Evolutionary conservation across 2,888 invertebrate genomes (phyloP).

Genomic region (Tryphoninae sp.): DNA sequence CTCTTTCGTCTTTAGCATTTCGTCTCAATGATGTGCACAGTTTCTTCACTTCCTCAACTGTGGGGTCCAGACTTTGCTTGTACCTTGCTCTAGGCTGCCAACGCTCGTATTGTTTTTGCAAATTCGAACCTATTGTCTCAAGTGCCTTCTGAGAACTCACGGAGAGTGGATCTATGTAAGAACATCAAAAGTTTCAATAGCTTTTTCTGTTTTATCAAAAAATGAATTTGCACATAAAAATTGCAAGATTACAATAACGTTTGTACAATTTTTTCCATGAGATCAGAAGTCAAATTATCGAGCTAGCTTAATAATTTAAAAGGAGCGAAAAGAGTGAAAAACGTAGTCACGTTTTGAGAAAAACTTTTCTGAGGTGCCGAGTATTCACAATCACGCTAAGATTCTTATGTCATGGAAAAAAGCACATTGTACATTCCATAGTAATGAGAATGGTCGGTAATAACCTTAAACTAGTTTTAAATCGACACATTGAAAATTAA

Average conservation of each 20-base stretch:
- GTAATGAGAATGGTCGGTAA: neutral
- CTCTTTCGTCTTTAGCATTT: constrained; percentile 99
- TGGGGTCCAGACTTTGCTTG: constrained; percentile 98
- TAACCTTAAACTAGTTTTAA: too few species aligned
- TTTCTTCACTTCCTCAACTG: constrained; percentile 98
- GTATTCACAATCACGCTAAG: too few species aligned
- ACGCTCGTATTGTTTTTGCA: constrained; percentile 98
- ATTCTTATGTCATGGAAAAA: neutral
- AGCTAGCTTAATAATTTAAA: too few species aligned
- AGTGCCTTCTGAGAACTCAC: constrained; percentile 95
- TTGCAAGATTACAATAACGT: neutral
- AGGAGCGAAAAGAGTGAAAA: too few species aligned
- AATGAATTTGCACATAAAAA: neutral
- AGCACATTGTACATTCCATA: neutral
- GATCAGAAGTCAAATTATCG: too few species aligned
- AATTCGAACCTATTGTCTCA: constrained; percentile 93
- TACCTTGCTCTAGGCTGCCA: constrained; percentile 99
- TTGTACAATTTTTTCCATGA: too few species aligned
- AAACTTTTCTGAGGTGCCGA: too few species aligned
- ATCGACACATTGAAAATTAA: too few species aligned
- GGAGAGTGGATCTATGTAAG: constrained; percentile 89
- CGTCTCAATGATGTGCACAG: constrained; percentile 95
- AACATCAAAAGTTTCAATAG: neutral
- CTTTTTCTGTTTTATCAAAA: neutral
- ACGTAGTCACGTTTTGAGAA: too few species aligned